Evolutionary conservation across 2,113 vertebrate species (phyloP), one percentile per base, ranked within the genome.

Genomic region (Cromileptes altivelis): DNA sequence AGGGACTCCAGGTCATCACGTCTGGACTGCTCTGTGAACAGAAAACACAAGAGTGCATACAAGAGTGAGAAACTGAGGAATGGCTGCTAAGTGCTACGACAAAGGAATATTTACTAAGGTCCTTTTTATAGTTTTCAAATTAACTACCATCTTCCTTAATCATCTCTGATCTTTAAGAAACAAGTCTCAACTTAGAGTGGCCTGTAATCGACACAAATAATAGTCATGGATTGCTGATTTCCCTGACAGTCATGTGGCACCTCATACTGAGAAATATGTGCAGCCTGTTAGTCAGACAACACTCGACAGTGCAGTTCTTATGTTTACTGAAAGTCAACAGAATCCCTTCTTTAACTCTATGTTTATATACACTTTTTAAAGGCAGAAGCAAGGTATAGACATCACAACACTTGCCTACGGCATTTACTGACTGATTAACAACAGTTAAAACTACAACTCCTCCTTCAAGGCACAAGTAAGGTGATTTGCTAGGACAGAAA

Each of bases 1-100:
- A 99, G 94, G 65, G 97, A 98, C 95, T 99, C 98, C 95, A 99
- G 93, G 94, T 99, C 98, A 61, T 99, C 98, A 27, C 98, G 97
- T 45, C 98, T 96, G 85, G 98, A 99, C 95, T 99, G 98, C 89
- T 99, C 98, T 99, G 95, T 78, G 76, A 64, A 83, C 15, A 70
- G n/a, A 70, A 70, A 27, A 11, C 0, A 50, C 0, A 23, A 52
- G 17, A 65, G 47, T 4, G 25, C 1, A 10, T 1, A 12, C 11
- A 17, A 18, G 47, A 37, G 23, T 64, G 23, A 78, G 11, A 86
- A 45, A 14, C n/a, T 21, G 58, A 33, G 25, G 21, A n/a, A 70
- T 40, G 33, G 37, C 21, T 0, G 2, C 30, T 6, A 3, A 17
- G 25, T 27, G 25, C 17, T 18, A 0, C 42, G 10, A 75, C 50